These are phyloP conservation scores for Dryocosmus kuriphilus DNA, from an alignment of 2,888 invertebrate species.

Conservation along the genomic window DNA sequence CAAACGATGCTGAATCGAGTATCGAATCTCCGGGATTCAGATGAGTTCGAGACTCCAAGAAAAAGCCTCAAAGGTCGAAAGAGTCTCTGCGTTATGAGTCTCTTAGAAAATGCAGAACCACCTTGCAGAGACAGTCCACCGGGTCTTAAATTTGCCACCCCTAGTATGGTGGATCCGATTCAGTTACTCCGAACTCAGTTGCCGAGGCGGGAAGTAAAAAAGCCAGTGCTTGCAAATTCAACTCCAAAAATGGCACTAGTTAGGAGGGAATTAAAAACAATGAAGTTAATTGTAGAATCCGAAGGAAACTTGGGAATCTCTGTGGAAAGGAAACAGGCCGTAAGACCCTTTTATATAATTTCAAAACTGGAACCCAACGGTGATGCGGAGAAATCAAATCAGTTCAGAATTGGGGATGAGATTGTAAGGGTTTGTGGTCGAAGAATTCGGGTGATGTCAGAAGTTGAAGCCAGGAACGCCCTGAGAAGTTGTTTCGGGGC, in stretches of 20 bases:
- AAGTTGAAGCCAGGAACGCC: constrained; percentile 66
- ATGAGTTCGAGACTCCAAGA: constrained; percentile 21
- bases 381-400: constrained; percentile 73
- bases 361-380: constrained; percentile 67
- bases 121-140: constrained; percentile 75
- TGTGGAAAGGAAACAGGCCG: constrained; percentile 69
- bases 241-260: constrained; percentile 48
- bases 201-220: constrained; percentile 52
- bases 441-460: constrained; percentile 78
- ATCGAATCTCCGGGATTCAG: neutral
- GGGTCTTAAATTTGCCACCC: constrained; percentile 39
- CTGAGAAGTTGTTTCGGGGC: constrained; percentile 65
- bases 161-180: constrained; percentile 43
- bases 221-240: constrained; percentile 49
- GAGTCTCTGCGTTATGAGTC: constrained; percentile 53
- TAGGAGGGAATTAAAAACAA: constrained; percentile 70
- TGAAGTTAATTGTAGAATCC: constrained; percentile 64
- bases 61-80: constrained; percentile 30
- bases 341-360: constrained; percentile 69
- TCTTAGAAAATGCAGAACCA: constrained; percentile 72
- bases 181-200: constrained; percentile 59
- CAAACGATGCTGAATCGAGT: neutral
- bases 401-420: constrained; percentile 80
- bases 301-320: constrained; percentile 66
- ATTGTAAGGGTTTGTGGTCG: constrained; percentile 81